These are phyloP conservation scores for Nesidiocoris tenuis DNA, from an alignment of 2,888 invertebrate species.

Conservation along the genomic window DNA sequence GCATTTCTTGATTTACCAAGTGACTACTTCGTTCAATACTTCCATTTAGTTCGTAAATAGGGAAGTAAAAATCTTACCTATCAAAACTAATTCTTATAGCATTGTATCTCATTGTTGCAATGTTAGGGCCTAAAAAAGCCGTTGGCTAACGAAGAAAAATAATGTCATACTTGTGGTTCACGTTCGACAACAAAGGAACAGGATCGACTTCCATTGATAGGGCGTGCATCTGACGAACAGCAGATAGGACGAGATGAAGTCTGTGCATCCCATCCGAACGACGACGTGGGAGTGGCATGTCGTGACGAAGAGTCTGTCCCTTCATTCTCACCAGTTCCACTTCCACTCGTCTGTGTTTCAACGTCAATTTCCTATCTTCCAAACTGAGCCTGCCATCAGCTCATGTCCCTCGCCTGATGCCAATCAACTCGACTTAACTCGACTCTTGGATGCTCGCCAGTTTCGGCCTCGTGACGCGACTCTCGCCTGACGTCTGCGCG, in stretches of 20 bases:
- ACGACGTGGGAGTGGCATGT: constrained; percentile 29
- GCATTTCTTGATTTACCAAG: too few relatives aligned
- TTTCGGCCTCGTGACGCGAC: constrained; percentile 19
- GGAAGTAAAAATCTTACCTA: too few relatives aligned
- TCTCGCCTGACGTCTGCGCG: not conserved
- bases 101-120: too few relatives aligned
- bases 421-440: constrained; percentile 24
- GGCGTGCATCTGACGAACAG: constrained; percentile 25
- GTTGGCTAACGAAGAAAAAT: too few relatives aligned
- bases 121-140: too few relatives aligned
- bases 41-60: too few relatives aligned
- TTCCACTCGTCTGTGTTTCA: not conserved
- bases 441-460: constrained; percentile 10
- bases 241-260: too few relatives aligned
- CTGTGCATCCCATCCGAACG: constrained; percentile 1
- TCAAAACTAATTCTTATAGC: too few relatives aligned
- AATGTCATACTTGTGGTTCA: not conserved
- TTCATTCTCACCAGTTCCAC: not conserved
- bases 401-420: constrained; percentile 14
- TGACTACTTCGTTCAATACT: too few relatives aligned
- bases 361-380: not conserved
- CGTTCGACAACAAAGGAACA: not conserved
- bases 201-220: constrained; percentile 21
- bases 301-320: constrained; percentile 28
- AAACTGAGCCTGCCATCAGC: not conserved